Base-by-base conservation (phyloP, 2,797 vertebrate species). In the Oreonectes daqikongensis region DNA sequence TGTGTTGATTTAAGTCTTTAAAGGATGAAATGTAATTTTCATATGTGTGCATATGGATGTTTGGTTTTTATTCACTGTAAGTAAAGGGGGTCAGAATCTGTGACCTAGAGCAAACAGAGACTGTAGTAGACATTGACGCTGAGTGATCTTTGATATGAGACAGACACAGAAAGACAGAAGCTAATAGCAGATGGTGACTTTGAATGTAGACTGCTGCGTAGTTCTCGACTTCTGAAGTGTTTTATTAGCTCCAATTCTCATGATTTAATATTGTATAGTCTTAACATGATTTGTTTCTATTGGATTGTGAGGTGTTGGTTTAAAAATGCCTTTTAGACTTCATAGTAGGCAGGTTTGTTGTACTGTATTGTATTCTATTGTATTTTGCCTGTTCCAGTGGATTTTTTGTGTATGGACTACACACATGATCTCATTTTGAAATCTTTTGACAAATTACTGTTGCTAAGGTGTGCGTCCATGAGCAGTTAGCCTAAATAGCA, bases 401-500 rank as follows among this genome's bases (percentile, higher is more conserved):
- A 11, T 59, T 18, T n/a, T 46, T 28, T 52, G 11, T 67, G 11
- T 18, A 30, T 32, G 28, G 17, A 18, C 6, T 18, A 9, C 28
- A 15, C 22, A 14, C 20, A 11, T 57, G 11, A 46, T 60, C 11
- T 30, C 11, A 46, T 46, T 50, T 18, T 20, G 15, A 22, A 17
- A 15, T 4, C 30, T 60, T 60, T 32, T 30, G 15, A 18, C 52
- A 15, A 40, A 35, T 28, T 53, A 9, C 52, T 66, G 7, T 24
- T 67, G 40, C 65, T 61, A 24, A 44, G 53, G 38, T 71, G 20
- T 35, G 9, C 65, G 46, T 42, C 40, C 42, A n/a, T 20, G 32
- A 0, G 60, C 61, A 60, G 42, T 28, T 28, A 42, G 42, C 55
- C 74, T 57, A 77, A 79, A 75, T 71, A 78, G 57, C 32, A n/a